Percentiles rank a stretch among this genome's conserved stretches.
These are phyloP conservation scores for Carduelis carduelis DNA, from an alignment of 2,797 vertebrate genomes.

Conservation along the genomic window DNA sequence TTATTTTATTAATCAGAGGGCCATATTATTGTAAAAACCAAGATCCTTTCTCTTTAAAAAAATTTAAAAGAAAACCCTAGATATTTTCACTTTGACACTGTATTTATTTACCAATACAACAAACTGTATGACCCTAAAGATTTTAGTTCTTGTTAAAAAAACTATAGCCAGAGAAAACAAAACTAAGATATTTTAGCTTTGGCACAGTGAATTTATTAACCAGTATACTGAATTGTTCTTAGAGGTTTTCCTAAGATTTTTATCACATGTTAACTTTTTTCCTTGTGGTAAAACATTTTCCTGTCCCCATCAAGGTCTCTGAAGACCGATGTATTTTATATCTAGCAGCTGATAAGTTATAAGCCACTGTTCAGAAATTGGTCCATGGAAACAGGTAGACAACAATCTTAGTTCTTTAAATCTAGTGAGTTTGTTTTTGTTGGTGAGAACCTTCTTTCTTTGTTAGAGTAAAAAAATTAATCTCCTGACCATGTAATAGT, in stretches of 20 bases:
- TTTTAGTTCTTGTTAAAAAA: background rate
- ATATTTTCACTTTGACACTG: background rate
- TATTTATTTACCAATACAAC: background rate
- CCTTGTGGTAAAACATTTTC: background rate
- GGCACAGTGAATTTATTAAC: background rate
- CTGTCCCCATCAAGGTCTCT: background rate
- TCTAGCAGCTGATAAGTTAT: background rate
- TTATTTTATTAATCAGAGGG: background rate
- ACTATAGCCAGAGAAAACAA: background rate
- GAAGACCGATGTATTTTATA: background rate
- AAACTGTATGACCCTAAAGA: background rate
- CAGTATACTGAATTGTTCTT: background rate
- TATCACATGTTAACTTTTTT: background rate
- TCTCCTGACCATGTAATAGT: background rate
- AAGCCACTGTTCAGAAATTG: background rate
- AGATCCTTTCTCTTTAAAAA: background rate
- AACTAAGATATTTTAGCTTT: background rate
- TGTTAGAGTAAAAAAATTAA: background rate
- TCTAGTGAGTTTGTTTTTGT: background rate
- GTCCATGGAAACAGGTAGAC: background rate
- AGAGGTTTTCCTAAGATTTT: background rate
- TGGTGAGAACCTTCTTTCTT: background rate
- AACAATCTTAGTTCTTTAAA: background rate
- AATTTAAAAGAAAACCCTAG: background rate
- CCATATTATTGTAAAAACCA: background rate